Evolutionary conservation across 2,888 invertebrate species (phyloP), one percentile per base, ranked within the genome.

Genomic region (Linnaemya tessellans): DNA sequence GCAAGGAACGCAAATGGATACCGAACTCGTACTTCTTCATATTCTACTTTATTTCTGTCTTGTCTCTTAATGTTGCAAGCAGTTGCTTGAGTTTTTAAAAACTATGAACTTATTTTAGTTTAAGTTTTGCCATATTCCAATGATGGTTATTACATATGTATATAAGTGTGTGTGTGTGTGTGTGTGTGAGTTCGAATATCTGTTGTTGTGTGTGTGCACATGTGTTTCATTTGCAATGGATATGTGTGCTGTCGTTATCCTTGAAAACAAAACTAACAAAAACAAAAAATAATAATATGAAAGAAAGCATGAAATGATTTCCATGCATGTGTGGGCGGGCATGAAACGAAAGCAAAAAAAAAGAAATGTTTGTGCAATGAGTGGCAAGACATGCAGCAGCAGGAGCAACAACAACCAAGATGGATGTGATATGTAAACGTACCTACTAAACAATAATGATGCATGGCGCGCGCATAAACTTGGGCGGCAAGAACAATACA

Each of bases 361-460:
- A 80, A 67, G 46, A 58, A 22, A 56, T 74, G 30, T 1, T 20
- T 60, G 62, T 83, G 71, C 71, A 22, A 65, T 80, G 80, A 79
- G 83, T 75, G 90, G 86, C 51, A 58, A 71, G 83, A 80, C 67
- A 77, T 46, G 46, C 8, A 67, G 18, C 38, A 60, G 30, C 58
- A 80, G 15, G 10, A 73, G 25, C 65, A 85, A 79, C 74, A 77
- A 85, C 81, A 82, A 73, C 60, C 49, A 80, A 90, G 91, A 90
- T 90, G 90, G 89, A 90, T 90, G 81, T 85, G 91, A 89, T 90
- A 90, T 90, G 89, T 90, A 89, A 89, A 89, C 74, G 73, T 80
- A 74, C 41, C 13, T 60, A 74, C 67, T 60, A 68, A 80, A 74
- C 74, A 74, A 89, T 89, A 88, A 89, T 90, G 90, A 90, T 90